Conservation (phyloP, 2,888 invertebrate species). For the Rhynchonema sp. region DNA sequence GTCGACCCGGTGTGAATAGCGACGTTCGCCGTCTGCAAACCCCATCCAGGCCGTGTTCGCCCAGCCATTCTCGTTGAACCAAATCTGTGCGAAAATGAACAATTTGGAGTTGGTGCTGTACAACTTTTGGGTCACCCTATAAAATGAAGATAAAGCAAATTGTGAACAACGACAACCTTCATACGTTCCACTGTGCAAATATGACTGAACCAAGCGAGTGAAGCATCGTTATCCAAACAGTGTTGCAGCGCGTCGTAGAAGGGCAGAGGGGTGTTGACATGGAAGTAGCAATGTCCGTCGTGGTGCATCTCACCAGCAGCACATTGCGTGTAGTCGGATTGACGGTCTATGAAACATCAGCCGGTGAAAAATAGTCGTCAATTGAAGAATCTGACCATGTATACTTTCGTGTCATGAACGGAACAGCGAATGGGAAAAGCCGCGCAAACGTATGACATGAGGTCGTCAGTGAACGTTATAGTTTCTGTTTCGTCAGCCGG, state of each 20-base stretch:
- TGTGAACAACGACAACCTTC: too few species aligned
- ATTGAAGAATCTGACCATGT: too few species aligned
- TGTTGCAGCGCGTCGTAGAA: neutral
- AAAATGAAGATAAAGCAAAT: too few species aligned
- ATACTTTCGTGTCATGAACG: too few species aligned
- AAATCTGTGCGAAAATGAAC: neutral
- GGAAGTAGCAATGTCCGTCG: neutral
- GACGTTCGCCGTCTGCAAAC: neutral
- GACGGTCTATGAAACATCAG: neutral
- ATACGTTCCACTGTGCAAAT: too few species aligned
- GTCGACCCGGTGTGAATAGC: neutral
- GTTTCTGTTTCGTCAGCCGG: too few species aligned
- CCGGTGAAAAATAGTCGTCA: too few species aligned
- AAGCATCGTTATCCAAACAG: neutral
- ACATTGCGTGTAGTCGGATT: neutral
- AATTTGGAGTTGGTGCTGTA: too few species aligned
- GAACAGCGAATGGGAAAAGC: too few species aligned
- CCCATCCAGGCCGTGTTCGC: neutral
- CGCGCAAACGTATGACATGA: too few species aligned
- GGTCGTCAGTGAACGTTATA: too few species aligned
- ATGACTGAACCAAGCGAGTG: neutral
- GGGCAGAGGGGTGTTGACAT: neutral
- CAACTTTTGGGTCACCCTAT: too few species aligned
- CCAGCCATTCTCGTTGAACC: neutral
- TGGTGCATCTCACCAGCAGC: neutral